phyloP scores from a whole-genome alignment of 2,113 vertebrate genomes.

The Labrus mixtus region DNA sequence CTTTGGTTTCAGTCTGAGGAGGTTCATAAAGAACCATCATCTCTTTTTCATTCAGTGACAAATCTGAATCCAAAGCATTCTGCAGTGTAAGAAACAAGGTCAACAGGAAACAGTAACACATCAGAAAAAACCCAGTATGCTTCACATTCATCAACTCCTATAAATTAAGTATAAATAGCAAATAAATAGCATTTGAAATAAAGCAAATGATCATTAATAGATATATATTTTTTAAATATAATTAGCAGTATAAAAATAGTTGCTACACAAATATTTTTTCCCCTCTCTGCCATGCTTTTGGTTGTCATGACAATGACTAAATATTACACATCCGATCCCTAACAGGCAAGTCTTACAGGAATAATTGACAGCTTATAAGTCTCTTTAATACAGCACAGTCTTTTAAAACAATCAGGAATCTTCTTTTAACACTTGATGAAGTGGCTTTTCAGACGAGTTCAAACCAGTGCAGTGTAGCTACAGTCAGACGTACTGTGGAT shows the following conservation, averaged over 20 bases:
- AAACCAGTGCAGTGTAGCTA: neutral
- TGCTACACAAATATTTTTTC: slow-evolving; percentile 67
- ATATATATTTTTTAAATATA: slow-evolving; percentile 57
- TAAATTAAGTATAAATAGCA: slow-evolving; percentile 40
- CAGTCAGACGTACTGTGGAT: slow-evolving; percentile 7
- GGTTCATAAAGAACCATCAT: slow-evolving; percentile 4
- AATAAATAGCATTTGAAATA: slow-evolving; percentile 50
- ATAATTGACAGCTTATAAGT: slow-evolving; percentile 40
- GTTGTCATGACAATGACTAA: slow-evolving; percentile 58
- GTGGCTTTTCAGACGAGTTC: neutral
- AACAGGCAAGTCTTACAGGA: slow-evolving; percentile 28
- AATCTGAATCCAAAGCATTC: slow-evolving; percentile 13
- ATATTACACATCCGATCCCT: slow-evolving; percentile 50
- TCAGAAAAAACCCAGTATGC: slow-evolving; percentile 22
- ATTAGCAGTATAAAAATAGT: slow-evolving; percentile 82
- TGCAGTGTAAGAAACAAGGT: neutral
- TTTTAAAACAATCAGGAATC: slow-evolving; percentile 14
- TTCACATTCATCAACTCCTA: slow-evolving; percentile 43
- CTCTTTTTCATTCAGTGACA: slow-evolving; percentile 34
- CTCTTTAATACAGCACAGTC: slow-evolving; percentile 13
- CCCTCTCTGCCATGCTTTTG: slow-evolving; percentile 56
- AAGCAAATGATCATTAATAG: slow-evolving; percentile 42
- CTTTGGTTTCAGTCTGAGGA: slow-evolving; percentile 58
- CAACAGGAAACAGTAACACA: slow-evolving; percentile 11
- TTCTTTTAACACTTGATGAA: neutral